Percentiles rank a stretch among this genome's conserved stretches.
These are phyloP conservation scores for Calyptommatus sinebrachiatus DNA, from an alignment of 2,113 vertebrate species.

Conservation along the genomic window DNA sequence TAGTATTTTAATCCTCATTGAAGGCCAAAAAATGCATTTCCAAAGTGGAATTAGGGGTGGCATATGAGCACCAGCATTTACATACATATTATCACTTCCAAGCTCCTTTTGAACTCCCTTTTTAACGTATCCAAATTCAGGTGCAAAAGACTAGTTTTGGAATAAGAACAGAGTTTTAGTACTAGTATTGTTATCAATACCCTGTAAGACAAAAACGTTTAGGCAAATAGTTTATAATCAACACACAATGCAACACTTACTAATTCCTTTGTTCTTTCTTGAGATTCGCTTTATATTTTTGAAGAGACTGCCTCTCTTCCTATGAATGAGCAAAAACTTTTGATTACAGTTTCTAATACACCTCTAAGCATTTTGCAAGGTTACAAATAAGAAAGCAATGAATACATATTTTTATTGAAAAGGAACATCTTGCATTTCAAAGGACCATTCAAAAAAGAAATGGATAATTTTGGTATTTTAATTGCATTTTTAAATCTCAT, in stretches of 20 bases:
- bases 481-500: too few species aligned
- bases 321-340: neutral
- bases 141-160: too few species aligned
- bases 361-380: neutral
- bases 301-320: neutral
- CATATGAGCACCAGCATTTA: too few species aligned
- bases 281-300: neutral
- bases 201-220: neutral
- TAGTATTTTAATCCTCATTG: too few species aligned
- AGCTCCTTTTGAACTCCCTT: too few species aligned
- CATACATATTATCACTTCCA: too few species aligned
- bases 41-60: too few species aligned
- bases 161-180: neutral
- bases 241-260: too few species aligned
- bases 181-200: neutral
- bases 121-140: too few species aligned
- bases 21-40: too few species aligned
- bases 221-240: neutral
- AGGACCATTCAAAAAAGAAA: neutral
- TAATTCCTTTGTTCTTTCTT: neutral
- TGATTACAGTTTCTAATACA: neutral
- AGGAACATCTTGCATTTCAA: neutral
- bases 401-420: neutral
- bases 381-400: neutral
- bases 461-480: neutral